Base-by-base conservation (phyloP, 2,113 vertebrate genomes). In the Siniperca knerii region DNA sequence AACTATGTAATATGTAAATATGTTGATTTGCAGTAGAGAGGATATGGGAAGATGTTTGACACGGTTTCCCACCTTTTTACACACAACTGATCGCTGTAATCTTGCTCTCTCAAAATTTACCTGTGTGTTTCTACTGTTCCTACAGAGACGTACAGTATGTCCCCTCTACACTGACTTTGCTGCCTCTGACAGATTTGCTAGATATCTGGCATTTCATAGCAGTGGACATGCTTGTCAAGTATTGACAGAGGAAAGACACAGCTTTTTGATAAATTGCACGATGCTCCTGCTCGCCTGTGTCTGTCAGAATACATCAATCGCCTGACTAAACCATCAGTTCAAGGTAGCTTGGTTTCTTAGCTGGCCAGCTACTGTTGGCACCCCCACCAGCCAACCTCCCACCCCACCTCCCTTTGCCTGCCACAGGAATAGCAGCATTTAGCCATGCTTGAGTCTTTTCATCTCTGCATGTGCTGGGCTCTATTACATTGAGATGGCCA, bases 291-390 rank as follows among this genome's bases (percentile, higher is more conserved):
- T 82, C n/a, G 78, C 79, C 84, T 61, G 75, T 72, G 79, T 90
- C 92, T 95, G 93, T 95, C 95, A 94, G 93, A 91, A 90, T 91
- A 85, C 91, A 94, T 94, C 93, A 94, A 81, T 89, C 75, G 86
- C 89, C 92, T 83, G 88, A 88, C 88, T 92, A 94, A 92, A 88
- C 90, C 91, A 83, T 92, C 92, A 91, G 91, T 91, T 94, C 85
- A 94, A 88, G 90, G 90, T 91, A 93, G 83, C 91, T 85, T 87
- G 2, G 55, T 85, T 81, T 92, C 23, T 65, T 85, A 55, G 64
- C 74, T 42, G 42, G 69, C 60, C 35, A 52, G 76, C 75, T 81
- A 58, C 80, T 85, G 75, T 82, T 85, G 55, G 55, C 46, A 55
- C 75, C 69, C 77, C 61, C 61, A 8, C 48, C 65, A 57, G 7